Evolutionary conservation across 2,888 invertebrate genomes (phyloP).

Genomic region (Stenichneumon culpator): DNA sequence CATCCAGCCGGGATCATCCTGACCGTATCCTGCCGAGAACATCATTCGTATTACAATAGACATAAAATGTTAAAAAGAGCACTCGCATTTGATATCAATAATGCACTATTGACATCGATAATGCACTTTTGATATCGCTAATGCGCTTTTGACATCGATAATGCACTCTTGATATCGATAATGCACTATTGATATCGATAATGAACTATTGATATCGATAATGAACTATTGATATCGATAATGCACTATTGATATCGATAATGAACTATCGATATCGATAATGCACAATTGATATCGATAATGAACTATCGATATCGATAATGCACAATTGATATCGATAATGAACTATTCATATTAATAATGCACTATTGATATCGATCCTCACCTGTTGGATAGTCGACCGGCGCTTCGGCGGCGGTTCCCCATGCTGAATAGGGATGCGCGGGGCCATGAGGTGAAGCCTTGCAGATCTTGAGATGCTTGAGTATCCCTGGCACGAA

Average conservation of each 20-base stretch:
- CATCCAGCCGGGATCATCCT: conserved; percentile 80
- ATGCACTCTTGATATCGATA: conserved; percentile 23
- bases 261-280: no score
- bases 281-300: no score
- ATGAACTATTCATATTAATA: neutral
- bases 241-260: no score
- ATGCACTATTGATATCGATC: conserved; percentile 24
- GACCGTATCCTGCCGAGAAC: conserved; percentile 77
- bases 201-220: conserved; percentile 19
- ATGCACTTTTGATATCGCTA: conserved; percentile 21
- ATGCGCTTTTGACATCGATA: conserved; percentile 22
- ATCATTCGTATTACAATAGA: neutral
- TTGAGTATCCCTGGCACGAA: conserved; percentile 88
- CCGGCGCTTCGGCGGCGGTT: conserved; percentile 79
- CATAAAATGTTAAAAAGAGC: neutral
- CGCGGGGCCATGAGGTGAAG: conserved; percentile 70
- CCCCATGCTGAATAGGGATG: conserved; percentile 80
- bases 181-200: conserved; percentile 22
- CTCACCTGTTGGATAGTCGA: conserved; percentile 82
- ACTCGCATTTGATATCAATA: neutral
- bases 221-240: no score
- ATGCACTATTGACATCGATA: conserved; percentile 24
- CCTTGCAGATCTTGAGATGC: conserved; percentile 83
- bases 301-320: no score
- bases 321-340: no score